Evolutionary conservation across 2,888 invertebrate species (phyloP), one percentile per base, ranked within the genome.

Genomic region (Cheilosia pagana): DNA sequence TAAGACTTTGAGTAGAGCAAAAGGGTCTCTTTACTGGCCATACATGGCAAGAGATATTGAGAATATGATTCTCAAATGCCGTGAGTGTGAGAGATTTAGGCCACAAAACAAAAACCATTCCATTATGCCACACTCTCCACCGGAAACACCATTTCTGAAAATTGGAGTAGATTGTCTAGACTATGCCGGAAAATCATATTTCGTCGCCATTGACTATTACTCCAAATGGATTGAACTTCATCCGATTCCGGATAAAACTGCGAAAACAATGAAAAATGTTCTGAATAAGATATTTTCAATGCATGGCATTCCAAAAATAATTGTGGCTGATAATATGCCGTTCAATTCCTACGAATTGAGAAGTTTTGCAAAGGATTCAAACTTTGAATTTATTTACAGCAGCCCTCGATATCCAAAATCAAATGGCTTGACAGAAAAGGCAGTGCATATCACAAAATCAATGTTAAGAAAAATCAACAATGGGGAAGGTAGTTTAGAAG

Each of bases 161-260:
- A 8, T 72, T 19, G 59, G 65, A 62, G 48, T 70, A 3, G 78
- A 78, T 55, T 70, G 45, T 8, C n/a, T 77, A 8, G 77, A 62
- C 10, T 77, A 31, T 52, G 53, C 10, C 1, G 60, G 60, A 0
- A 70, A 70, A 43, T 60, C 28, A 28, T 28, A 28, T 28, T 28
- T 28, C 28, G 28, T 28, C 28, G 28, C 28, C 28, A 28, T 28
- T 23, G 39, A 57, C n/a, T 78, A 65, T 21, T 72, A 55, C 35
- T 71, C 71, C 28, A 72, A 63, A 48, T 72, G 63, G 63, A 63
- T 72, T 6, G 65, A 79, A 39, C 41, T 78, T 35, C 10, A 72
- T 28, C 41, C 48, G 19, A 19, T 39, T 63, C 35, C 28, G n/a
- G 59, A 72, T 53, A 65, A 72, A 43, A 67, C 62, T 12, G 57